phyloP scores from a whole-genome alignment of 1,140 invertebrate species.

The Zaprionus gabonicus region DNA sequence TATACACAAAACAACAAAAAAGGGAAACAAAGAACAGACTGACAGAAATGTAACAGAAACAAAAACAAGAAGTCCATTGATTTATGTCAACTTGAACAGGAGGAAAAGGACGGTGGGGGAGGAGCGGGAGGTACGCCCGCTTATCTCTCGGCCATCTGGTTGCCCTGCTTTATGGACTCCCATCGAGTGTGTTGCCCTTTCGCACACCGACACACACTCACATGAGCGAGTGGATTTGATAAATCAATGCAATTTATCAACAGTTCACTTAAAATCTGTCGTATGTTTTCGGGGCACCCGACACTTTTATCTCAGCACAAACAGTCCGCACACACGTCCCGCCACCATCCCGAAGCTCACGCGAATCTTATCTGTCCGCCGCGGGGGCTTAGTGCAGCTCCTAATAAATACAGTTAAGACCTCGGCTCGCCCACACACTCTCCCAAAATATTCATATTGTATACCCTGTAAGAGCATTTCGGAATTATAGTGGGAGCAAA shows the following conservation, averaged over 20 bases:
- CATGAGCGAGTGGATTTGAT: slow-evolving; percentile 59
- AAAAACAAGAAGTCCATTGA: slow-evolving; percentile 41
- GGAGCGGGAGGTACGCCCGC: slow-evolving; percentile 30
- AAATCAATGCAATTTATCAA: slow-evolving; percentile 82
- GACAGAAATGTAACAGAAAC: slow-evolving; percentile 16
- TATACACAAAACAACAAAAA: slow-evolving; percentile 30
- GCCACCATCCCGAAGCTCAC: neutral
- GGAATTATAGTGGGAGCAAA: neutral
- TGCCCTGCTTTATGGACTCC: slow-evolving; percentile 59
- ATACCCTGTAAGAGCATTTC: neutral
- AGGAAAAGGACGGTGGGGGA: neutral
- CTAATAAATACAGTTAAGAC: slow-evolving; percentile 77
- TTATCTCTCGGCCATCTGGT: slow-evolving; percentile 76
- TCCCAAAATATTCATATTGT: slow-evolving; percentile 33
- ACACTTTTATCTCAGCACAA: slow-evolving; percentile 62
- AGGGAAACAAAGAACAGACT: neutral
- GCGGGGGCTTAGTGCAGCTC: slow-evolving; percentile 67
- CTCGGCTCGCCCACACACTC: neutral
- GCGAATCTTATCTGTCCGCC: slow-evolving; percentile 65
- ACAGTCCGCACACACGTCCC: slow-evolving; percentile 43
- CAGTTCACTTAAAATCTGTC: slow-evolving; percentile 71
- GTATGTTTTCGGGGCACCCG: slow-evolving; percentile 37
- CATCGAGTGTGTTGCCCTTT: slow-evolving; percentile 27
- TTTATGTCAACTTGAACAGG: slow-evolving; percentile 59
- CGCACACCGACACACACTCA: slow-evolving; percentile 7